Conservation (phyloP, 2,888 invertebrate species). For the Neoascia interrupta region DNA sequence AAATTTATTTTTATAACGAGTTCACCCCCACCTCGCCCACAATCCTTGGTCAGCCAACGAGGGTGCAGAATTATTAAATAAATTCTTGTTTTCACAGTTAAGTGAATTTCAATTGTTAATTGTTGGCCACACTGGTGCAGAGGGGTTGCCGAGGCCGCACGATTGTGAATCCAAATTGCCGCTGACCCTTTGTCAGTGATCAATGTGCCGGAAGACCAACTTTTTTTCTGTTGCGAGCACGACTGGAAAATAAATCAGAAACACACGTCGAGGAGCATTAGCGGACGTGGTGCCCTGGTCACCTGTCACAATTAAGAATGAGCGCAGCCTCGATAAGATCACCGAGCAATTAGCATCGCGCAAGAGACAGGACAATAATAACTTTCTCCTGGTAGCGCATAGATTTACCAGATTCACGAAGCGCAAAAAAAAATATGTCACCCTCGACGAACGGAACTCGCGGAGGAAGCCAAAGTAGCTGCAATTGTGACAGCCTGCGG, state of each 20-base stretch:
- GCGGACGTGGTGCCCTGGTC: slow-evolving; percentile 37
- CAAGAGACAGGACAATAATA: slow-evolving; percentile 54
- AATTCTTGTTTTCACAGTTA: slow-evolving; percentile 69
- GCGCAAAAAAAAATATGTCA: slow-evolving; percentile 52
- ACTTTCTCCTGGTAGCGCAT: slow-evolving; percentile 65
- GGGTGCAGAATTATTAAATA: slow-evolving; percentile 66
- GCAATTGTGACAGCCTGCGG: slow-evolving; percentile 76
- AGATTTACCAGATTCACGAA: too few species aligned
- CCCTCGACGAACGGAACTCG: slow-evolving; percentile 58
- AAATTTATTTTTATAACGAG: slow-evolving; percentile 66
- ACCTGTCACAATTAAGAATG: slow-evolving; percentile 65
- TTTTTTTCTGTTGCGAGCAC: slow-evolving; percentile 21
- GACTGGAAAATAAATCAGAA: slow-evolving; percentile 57
- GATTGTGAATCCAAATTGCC: slow-evolving; percentile 52
- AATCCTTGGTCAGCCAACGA: slow-evolving; percentile 12
- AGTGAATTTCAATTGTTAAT: slow-evolving; percentile 70
- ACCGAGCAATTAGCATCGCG: slow-evolving; percentile 63
- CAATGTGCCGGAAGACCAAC: slow-evolving; percentile 66
- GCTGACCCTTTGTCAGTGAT: slow-evolving; percentile 65
- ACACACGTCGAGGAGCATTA: slow-evolving; percentile 16
- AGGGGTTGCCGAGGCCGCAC: slow-evolving; percentile 16
- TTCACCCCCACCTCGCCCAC: not conserved
- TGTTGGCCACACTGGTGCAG: slow-evolving; percentile 46
- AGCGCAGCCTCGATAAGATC: slow-evolving; percentile 53
- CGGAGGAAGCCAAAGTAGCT: slow-evolving; percentile 67